A percentile compares a stretch with the other conserved stretches of the same genome.
phyloP scores from a whole-genome alignment of 2,113 vertebrate species.

The Capra hircus region DNA sequence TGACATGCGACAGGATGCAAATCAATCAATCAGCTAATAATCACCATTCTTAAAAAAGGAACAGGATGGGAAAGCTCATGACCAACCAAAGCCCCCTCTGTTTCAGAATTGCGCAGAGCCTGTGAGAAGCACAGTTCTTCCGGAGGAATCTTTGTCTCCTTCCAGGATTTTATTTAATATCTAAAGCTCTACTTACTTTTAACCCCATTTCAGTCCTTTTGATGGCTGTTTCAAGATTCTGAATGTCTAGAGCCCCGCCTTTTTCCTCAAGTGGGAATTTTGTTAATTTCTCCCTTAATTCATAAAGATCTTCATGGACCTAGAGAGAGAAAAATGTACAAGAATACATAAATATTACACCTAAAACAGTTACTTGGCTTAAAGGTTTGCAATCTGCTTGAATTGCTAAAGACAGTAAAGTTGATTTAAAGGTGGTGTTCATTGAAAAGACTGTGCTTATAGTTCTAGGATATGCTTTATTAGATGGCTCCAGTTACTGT shows the following conservation, averaged over 20 bases:
- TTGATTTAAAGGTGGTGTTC: not conserved
- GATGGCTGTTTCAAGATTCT: constrained; percentile 77
- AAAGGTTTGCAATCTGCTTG: not conserved
- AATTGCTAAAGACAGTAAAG: not conserved
- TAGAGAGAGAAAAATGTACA: constrained; percentile 58
- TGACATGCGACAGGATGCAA: not conserved
- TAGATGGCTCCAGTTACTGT: not conserved
- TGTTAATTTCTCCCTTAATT: constrained; percentile 79
- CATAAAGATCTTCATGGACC: constrained; percentile 84
- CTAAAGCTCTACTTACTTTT: constrained; percentile 76
- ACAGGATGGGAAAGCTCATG: not conserved
- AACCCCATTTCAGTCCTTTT: constrained; percentile 80
- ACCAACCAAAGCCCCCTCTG: not conserved
- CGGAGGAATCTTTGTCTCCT: not conserved
- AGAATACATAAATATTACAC: not conserved
- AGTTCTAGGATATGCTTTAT: not conserved
- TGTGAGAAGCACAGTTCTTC: not conserved
- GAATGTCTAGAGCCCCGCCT: constrained; percentile 64
- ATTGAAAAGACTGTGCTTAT: not conserved
- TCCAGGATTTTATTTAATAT: not conserved
- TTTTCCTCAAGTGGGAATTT: constrained; percentile 39
- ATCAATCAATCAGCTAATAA: not conserved
- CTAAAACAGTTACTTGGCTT: not conserved
- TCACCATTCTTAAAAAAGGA: not conserved
- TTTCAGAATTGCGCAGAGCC: not conserved